These are phyloP conservation scores for Pycnomerus fuliginosus DNA, from an alignment of 2,888 invertebrate genomes.

Conservation along the genomic window DNA sequence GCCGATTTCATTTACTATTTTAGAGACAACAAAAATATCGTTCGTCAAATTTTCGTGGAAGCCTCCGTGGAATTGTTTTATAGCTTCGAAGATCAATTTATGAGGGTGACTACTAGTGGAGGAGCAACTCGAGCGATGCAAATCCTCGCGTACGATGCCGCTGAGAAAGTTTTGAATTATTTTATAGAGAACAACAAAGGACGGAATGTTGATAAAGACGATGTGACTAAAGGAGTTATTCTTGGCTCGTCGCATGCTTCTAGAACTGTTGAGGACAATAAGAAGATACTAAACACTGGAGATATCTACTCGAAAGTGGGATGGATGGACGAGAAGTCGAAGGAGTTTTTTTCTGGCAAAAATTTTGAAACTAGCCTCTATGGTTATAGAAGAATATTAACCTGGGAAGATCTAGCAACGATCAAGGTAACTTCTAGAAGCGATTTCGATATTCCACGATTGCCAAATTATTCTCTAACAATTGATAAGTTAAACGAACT, in stretches of 20 bases:
- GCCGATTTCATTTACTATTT: constrained; percentile 27
- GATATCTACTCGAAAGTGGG: constrained; percentile 24
- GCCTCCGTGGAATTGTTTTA: constrained; percentile 22
- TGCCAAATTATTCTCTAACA: neutral
- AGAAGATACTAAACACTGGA: constrained; percentile 18
- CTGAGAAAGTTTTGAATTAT: constrained; percentile 20
- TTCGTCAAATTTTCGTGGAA: constrained; percentile 21
- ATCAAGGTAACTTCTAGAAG: constrained; percentile 17
- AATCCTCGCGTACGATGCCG: constrained; percentile 23
- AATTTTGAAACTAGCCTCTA: constrained; percentile 18
- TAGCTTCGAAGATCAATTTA: constrained; percentile 24
- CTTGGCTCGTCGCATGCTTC: constrained; percentile 23
- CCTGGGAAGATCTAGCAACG: constrained; percentile 23
- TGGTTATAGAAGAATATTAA: constrained; percentile 20
- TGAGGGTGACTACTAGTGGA: constrained; percentile 16
- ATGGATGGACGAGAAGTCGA: constrained; percentile 6
- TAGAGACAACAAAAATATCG: constrained; percentile 22
- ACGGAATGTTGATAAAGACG: constrained; percentile 15
- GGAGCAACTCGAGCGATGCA: constrained; percentile 25
- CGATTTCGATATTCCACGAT: neutral
- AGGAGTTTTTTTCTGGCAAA: constrained; percentile 20
- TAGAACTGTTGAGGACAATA: neutral
- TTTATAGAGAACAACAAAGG: constrained; percentile 17
- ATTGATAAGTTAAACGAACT: constrained; percentile 2
- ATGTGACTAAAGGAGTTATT: constrained; percentile 24